Base-by-base conservation (phyloP, 2,888 invertebrate species). In the Agapostemon virescens region DNA sequence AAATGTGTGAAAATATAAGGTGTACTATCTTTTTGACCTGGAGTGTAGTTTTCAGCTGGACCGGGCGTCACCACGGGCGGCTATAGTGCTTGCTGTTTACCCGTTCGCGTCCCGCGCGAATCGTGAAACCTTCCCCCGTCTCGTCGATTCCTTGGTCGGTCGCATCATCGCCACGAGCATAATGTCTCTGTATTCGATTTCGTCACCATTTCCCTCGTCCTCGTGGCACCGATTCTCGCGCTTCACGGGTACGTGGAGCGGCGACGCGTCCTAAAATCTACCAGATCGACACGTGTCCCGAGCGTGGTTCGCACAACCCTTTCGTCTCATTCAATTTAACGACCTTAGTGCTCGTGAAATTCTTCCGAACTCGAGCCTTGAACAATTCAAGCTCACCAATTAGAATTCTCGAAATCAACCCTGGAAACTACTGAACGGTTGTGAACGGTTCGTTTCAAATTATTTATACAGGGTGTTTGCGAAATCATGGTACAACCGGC, bases 171-270 rank as follows among this genome's bases (percentile, higher is more conserved):
- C 36, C 42, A 45, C 42, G 55, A 58, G 66, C 33, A 15, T n/a
- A 55, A 20, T 55, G 40, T 63, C 42, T 49, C 17, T 15, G 67
- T 36, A 70, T 58, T 79, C 79, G 78, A 73, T 80, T 42, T 40
- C 38, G 69, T 64, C 69, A 66, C 45, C 72, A 72, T 80, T 78
- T 69, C 64, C 73, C 73, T 69, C 78, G 78, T 67, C 73, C 80
- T 61, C 66, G 73, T 78, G 78, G 69, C 73, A 69, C 73, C 49
- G 69, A 78, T 80, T 70, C 69, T 73, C 66, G 66, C 58, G 67
- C 17, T 67, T 67, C n/a, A 70, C 76, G 61, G 40, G 40, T 68
- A 40, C 55, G 38, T 30, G 30, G 30, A 58, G 45, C 61, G 45
- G 20, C 64, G 23, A 69, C 36, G 68, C 36, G 58, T 61, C 58